Conservation (phyloP, 2,797 vertebrate species). For the Scleropages formosus region DNA sequence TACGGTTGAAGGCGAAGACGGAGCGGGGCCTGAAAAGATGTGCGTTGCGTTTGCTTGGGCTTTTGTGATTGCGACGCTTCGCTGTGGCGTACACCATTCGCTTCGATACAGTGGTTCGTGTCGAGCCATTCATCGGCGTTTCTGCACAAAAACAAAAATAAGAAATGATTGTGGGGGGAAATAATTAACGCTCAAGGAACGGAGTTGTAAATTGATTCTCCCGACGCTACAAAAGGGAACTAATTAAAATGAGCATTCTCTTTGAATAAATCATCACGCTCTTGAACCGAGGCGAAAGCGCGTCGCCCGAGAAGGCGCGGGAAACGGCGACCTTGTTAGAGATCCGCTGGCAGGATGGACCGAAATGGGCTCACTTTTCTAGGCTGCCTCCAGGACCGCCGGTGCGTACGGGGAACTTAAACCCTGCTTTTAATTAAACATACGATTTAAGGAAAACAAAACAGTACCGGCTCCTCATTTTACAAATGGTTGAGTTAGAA, state of each 20-base stretch:
- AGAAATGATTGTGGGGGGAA: conserved; percentile 36
- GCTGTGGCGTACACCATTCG: conserved; percentile 54
- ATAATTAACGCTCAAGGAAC: conserved; percentile 17
- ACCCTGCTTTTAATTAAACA: no score
- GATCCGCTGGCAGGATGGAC: no score
- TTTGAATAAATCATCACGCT: conserved; percentile 28
- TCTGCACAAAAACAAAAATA: conserved; percentile 48
- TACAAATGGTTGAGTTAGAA: no score
- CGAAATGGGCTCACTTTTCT: no score
- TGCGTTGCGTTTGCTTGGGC: conserved; percentile 31
- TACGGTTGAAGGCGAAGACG: conserved; percentile 58
- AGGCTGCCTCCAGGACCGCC: no score
- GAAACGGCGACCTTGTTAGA: no score
- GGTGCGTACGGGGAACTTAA: no score
- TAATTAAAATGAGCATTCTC: conserved; percentile 20
- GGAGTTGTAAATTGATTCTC: conserved; percentile 22
- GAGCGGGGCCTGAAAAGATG: conserved; percentile 54
- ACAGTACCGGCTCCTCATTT: no score
- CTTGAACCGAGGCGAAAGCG: conserved; percentile 6
- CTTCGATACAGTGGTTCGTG: conserved; percentile 50
- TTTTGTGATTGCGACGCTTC: conserved; percentile 58
- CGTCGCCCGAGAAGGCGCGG: neutral
- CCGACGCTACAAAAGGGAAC: conserved; percentile 9
- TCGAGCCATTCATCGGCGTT: conserved; percentile 36
- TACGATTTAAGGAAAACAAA: no score